phyloP scores from a whole-genome alignment of 2,888 invertebrate species.

The Hyles lineata region DNA sequence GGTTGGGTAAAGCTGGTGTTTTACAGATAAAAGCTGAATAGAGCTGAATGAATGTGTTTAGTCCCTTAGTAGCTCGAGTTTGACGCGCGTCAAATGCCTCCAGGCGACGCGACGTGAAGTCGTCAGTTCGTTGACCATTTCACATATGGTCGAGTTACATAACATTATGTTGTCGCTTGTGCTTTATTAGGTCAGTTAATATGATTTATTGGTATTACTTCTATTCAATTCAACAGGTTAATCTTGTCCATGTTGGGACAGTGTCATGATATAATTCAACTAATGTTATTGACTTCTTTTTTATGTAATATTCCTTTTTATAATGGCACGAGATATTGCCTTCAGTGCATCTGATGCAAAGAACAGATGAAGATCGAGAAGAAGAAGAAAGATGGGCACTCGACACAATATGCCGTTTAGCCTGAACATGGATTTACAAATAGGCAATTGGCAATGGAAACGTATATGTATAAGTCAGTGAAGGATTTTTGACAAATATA shows the following conservation, averaged over 20 bases:
- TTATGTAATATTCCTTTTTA: neutral
- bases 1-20: too few relatives aligned
- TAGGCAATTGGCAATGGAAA: too few relatives aligned
- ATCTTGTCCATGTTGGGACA: neutral
- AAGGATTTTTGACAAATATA: too few relatives aligned
- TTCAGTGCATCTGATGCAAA: too few relatives aligned
- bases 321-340: too few relatives aligned
- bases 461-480: too few relatives aligned
- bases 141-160: constrained; percentile 24
- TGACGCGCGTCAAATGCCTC: constrained; percentile 48
- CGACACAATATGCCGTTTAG: too few relatives aligned
- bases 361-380: too few relatives aligned
- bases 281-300: neutral
- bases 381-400: too few relatives aligned
- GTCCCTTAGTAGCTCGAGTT: constrained; percentile 33
- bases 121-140: constrained; percentile 10
- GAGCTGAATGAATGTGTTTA: too few relatives aligned
- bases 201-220: constrained; percentile 14
- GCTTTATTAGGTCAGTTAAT: constrained; percentile 16
- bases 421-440: too few relatives aligned
- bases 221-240: neutral
- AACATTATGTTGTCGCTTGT: neutral
- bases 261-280: neutral
- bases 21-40: too few relatives aligned
- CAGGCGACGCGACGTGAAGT: neutral